Conservation (phyloP, 2,113 vertebrate species). For the Porphyrio hochstetteri region DNA sequence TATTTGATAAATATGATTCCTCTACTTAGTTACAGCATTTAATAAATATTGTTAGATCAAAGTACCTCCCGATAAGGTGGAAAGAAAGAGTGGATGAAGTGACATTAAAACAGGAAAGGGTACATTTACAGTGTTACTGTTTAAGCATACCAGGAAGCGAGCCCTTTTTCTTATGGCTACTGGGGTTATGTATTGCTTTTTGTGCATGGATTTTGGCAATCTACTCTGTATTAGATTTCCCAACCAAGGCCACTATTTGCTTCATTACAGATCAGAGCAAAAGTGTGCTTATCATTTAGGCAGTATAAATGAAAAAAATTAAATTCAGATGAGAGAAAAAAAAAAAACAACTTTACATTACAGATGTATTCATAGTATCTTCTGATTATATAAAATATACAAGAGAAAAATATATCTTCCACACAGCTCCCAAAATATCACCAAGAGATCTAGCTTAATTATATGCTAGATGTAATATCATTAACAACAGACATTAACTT, state of each 20-base stretch:
- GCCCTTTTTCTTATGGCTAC: neutral
- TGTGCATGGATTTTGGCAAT: neutral
- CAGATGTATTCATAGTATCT: neutral
- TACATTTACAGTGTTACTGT: neutral
- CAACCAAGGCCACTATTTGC: neutral
- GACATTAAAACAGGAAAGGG: neutral
- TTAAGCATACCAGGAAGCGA: neutral
- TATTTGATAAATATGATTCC: neutral
- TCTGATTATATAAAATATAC: neutral
- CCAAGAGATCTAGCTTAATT: slow-evolving; percentile 4
- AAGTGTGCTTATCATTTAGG: neutral
- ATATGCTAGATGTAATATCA: slow-evolving; percentile 23
- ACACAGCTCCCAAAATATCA: slow-evolving; percentile 1
- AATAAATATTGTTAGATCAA: neutral
- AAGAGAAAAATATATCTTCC: slow-evolving; percentile 39
- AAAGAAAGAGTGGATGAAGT: neutral
- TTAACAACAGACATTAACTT: slow-evolving; percentile 46
- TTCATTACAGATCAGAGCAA: neutral
- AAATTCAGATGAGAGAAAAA: neutral
- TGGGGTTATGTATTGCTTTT: neutral
- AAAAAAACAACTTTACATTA: neutral
- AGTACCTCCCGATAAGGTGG: neutral
- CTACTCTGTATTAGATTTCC: neutral
- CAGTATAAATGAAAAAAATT: neutral
- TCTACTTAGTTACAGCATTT: neutral